A percentile compares a stretch with the other conserved stretches of the same genome.
These are phyloP conservation scores for Monarcha castaneiventris DNA, from an alignment of 2,113 vertebrate genomes.

Conservation along the genomic window DNA sequence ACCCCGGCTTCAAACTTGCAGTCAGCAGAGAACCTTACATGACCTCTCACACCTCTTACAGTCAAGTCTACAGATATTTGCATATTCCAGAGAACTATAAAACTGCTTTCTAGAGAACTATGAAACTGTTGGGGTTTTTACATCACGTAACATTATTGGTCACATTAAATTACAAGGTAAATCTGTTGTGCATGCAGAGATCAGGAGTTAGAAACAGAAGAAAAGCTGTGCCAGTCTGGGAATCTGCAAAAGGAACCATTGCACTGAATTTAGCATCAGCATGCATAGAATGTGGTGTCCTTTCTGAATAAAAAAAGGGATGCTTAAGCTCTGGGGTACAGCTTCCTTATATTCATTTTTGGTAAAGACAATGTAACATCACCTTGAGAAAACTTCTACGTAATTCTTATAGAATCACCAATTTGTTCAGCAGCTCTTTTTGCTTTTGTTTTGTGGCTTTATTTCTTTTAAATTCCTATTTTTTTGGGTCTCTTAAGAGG, in stretches of 20 bases:
- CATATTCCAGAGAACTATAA: background rate
- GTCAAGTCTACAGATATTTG: background rate
- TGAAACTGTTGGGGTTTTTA: background rate
- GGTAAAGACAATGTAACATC: background rate
- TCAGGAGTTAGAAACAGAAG: background rate
- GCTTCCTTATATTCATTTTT: background rate
- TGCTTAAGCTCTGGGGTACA: background rate
- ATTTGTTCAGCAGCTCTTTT: background rate
- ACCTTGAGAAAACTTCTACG: background rate
- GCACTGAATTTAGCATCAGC: background rate
- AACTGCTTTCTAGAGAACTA: background rate
- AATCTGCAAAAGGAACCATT: background rate
- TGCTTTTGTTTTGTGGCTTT: background rate
- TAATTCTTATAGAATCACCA: background rate
- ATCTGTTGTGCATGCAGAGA: rapidly evolving
- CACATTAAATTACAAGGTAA: rapidly evolving
- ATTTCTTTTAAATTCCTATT: background rate
- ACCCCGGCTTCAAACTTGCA: background rate
- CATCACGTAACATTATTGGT: background rate
- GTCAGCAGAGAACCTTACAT: background rate
- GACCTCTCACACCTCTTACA: background rate
- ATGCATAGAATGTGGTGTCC: background rate
- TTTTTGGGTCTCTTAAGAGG: background rate
- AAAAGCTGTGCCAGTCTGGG: background rate
- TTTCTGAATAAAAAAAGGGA: background rate